phyloP scores from a whole-genome alignment of 1,140 invertebrate genomes.

The Tetranychus urticae region DNA sequence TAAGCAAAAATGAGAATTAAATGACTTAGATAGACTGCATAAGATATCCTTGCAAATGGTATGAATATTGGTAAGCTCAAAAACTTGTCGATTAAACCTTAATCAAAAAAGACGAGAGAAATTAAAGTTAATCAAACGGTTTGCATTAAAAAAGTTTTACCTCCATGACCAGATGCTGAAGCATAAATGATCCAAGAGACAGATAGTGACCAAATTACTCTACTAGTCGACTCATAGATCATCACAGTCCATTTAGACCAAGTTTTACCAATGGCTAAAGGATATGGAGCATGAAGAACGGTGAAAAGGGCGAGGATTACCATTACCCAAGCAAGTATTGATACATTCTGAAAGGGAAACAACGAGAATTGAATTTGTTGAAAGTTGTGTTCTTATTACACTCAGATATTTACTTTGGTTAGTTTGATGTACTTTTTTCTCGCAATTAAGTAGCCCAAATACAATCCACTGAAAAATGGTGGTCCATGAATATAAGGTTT shows the following conservation, averaged over 20 bases:
- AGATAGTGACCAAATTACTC: conserved; percentile 15
- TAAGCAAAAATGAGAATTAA: not conserved
- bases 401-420: not conserved
- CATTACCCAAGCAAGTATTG: not conserved
- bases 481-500: conserved; percentile 1
- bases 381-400: no score
- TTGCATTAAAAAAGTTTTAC: not conserved
- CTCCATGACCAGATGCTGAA: conserved; percentile 13
- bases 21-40: conserved; percentile 13
- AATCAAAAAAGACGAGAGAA: no score
- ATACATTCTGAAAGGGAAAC: not conserved
- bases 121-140: no score
- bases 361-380: no score
- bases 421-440: not conserved
- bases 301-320: not conserved
- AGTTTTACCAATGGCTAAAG: not conserved
- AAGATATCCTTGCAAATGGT: conserved; percentile 12
- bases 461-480: not conserved
- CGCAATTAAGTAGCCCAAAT: not conserved
- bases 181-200: conserved; percentile 12
- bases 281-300: not conserved
- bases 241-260: not conserved
- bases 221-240: conserved; percentile 10
- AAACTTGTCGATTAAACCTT: conserved; percentile 6
- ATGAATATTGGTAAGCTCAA: conserved; percentile 10